Percentiles rank a stretch among this genome's conserved stretches.
Conservation (phyloP, 1,140 invertebrate species). For the Caenorhabditis brenneri region DNA sequence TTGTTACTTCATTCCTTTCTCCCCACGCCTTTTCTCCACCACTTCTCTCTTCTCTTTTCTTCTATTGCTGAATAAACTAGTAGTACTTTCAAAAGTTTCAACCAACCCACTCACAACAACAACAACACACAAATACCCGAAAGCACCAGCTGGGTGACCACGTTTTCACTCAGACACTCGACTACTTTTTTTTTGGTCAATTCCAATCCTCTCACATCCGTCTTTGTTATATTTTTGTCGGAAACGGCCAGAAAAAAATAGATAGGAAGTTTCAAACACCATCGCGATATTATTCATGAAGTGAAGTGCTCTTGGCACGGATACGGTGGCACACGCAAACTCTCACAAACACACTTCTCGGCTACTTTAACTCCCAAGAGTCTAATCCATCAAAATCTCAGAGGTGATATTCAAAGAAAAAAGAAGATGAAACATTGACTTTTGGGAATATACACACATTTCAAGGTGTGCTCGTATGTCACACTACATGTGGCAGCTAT, state of each 20-base stretch:
- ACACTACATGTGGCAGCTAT: neutral
- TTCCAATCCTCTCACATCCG: neutral
- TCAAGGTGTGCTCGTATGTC: conserved; percentile 40
- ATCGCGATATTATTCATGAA: conserved; percentile 32
- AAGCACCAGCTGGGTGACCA: conserved; percentile 25
- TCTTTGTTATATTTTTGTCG: conserved; percentile 26
- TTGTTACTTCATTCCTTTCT: conserved; percentile 26
- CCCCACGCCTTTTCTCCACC: neutral
- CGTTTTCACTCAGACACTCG: neutral
- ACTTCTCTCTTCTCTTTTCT: neutral
- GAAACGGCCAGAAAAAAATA: neutral
- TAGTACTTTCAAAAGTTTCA: conserved; percentile 26
- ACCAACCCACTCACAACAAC: neutral
- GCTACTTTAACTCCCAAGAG: neutral
- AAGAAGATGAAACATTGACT: neutral
- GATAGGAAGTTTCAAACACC: conserved; percentile 42
- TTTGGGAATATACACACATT: conserved; percentile 16
- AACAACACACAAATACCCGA: conserved; percentile 2
- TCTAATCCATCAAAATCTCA: conserved; percentile 8
- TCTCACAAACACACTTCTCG: neutral
- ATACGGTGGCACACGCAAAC: conserved; percentile 5
- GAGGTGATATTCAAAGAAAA: conserved; percentile 1
- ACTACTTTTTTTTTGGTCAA: neutral
- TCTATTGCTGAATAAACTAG: conserved; percentile 1
- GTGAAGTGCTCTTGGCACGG: conserved; percentile 35